These are phyloP conservation scores for Saturnia pavonia DNA, from an alignment of 2,888 invertebrate genomes.

Conservation along the genomic window DNA sequence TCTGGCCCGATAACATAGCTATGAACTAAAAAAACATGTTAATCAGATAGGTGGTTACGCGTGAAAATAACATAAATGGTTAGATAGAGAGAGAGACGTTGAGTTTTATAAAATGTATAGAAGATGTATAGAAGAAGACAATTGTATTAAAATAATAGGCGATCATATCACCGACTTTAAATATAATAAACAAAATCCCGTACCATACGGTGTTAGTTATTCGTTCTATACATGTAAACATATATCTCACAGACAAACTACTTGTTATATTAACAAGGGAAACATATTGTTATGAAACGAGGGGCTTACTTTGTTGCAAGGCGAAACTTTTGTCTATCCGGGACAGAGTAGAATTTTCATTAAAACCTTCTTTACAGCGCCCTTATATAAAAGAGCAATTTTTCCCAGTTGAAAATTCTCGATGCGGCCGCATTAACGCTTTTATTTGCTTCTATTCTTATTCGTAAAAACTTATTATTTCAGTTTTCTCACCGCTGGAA, in stretches of 20 bases:
- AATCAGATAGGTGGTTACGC: no score
- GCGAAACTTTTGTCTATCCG: slow-evolving; percentile 59
- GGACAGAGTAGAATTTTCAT: slow-evolving; percentile 71
- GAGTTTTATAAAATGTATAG: no score
- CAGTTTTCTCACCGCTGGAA: slow-evolving; percentile 65
- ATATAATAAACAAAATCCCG: neutral
- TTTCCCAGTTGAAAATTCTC: slow-evolving; percentile 74
- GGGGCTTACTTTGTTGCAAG: slow-evolving; percentile 48
- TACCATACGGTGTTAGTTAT: neutral
- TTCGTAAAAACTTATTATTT: slow-evolving; percentile 76
- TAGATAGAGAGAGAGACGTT: no score
- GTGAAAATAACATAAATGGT: no score
- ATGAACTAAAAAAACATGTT: no score
- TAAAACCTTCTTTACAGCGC: slow-evolving; percentile 69
- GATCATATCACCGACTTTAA: neutral
- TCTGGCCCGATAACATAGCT: no score
- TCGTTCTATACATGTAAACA: neutral
- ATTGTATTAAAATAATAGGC: neutral
- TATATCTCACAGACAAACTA: slow-evolving; percentile 18
- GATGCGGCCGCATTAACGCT: slow-evolving; percentile 77
- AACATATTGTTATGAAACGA: slow-evolving; percentile 36
- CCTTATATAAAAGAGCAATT: slow-evolving; percentile 75
- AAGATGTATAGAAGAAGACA: neutral
- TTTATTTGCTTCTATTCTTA: slow-evolving; percentile 70
- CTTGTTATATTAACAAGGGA: slow-evolving; percentile 20